Percentiles rank a stretch among this genome's conserved stretches.
phyloP scores from a whole-genome alignment of 2,113 vertebrate genomes.

The Oxyura jamaicensis region DNA sequence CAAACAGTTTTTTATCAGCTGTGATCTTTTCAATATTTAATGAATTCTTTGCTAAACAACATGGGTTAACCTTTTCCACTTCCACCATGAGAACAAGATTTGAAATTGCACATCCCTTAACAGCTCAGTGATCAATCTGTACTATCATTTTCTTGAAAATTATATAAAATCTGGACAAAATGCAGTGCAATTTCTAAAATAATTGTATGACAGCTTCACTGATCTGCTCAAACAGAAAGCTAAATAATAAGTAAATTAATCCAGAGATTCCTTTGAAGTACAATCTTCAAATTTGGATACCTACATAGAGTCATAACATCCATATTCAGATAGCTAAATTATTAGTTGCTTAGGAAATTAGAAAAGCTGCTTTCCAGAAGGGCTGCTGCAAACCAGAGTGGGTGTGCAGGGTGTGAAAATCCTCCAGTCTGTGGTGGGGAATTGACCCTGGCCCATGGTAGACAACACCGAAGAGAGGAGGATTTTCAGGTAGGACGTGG shows the following conservation, averaged over 20 bases:
- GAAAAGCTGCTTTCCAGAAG: neutral
- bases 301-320: neutral
- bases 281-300: neutral
- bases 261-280: neutral
- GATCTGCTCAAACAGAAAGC: neutral
- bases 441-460: neutral
- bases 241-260: neutral
- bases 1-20: neutral
- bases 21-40: neutral
- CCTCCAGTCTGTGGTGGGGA: neutral
- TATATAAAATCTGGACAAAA: neutral
- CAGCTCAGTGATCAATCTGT: neutral
- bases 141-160: neutral
- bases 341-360: neutral
- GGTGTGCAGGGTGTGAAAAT: neutral
- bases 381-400: neutral
- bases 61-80: neutral
- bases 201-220: neutral
- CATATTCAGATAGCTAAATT: neutral
- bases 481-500: neutral
- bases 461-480: neutral
- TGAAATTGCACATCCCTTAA: neutral
- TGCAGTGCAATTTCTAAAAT: neutral
- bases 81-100: neutral
- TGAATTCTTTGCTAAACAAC: neutral